Percentiles rank a stretch among this genome's conserved stretches.
These are phyloP conservation scores for Otolemur garnettii DNA, from an alignment of 2,113 vertebrate species.

Conservation along the genomic window DNA sequence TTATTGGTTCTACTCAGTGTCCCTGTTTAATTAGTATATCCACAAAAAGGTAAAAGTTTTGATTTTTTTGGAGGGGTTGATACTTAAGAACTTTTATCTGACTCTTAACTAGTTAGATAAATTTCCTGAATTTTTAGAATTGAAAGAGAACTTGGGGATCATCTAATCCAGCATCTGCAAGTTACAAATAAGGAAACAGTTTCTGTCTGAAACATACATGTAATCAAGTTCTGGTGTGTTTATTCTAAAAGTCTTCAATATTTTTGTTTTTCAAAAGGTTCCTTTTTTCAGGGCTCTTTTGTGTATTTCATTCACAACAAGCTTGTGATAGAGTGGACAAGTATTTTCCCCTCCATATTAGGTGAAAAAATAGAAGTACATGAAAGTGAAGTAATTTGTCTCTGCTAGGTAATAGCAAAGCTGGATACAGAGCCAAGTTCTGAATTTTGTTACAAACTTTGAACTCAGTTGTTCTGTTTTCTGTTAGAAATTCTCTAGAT, in stretches of 20 bases:
- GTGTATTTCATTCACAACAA: neutral
- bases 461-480: neutral
- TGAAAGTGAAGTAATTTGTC: neutral
- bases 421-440: neutral
- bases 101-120: neutral
- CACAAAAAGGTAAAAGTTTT: neutral
- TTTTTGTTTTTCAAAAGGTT: conserved; percentile 1
- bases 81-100: conserved; percentile 42
- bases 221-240: neutral
- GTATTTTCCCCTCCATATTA: neutral
- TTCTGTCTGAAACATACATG: neutral
- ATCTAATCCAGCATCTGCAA: neutral
- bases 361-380: neutral
- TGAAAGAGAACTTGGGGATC: neutral
- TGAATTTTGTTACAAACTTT: neutral
- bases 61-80: neutral
- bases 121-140: conserved; percentile 23
- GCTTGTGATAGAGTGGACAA: neutral
- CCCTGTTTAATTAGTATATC: conserved; percentile 6
- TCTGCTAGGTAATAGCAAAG: neutral
- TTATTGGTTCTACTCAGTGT: neutral
- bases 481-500: neutral
- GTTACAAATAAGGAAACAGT: conserved; percentile 13
- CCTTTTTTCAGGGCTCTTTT: neutral
- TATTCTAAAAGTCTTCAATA: neutral